Conservation (phyloP, 2,888 invertebrate genomes). For the Drosophila multiciliata region DNA sequence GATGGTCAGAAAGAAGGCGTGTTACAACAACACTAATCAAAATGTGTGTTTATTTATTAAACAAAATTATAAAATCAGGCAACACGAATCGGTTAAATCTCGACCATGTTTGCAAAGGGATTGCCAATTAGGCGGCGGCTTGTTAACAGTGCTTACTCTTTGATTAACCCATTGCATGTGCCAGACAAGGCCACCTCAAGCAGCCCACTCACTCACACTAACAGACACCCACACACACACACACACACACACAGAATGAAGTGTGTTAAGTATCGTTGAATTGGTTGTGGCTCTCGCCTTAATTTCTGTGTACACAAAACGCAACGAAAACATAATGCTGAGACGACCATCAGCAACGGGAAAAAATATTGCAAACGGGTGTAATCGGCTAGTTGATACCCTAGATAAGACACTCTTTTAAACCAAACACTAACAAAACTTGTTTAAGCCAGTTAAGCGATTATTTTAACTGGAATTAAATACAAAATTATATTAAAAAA, state of each 20-base stretch:
- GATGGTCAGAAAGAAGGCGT: not conserved
- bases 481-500: not conserved
- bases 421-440: not conserved
- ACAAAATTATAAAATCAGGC: slow-evolving; percentile 63
- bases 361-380: not conserved
- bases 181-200: slow-evolving; percentile 38
- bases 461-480: not conserved
- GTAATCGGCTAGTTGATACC: slow-evolving; percentile 5
- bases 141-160: slow-evolving; percentile 69
- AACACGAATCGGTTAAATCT: slow-evolving; percentile 26
- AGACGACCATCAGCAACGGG: slow-evolving; percentile 4
- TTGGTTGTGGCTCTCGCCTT: slow-evolving; percentile 35
- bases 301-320: slow-evolving; percentile 68
- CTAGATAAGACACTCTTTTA: not conserved
- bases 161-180: slow-evolving; percentile 60
- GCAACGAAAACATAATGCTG: slow-evolving; percentile 41
- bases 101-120: slow-evolving; percentile 23
- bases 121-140: slow-evolving; percentile 57
- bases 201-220: slow-evolving; percentile 10
- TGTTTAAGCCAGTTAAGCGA: too few relatives aligned
- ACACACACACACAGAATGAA: slow-evolving; percentile 8
- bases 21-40: slow-evolving; percentile 65
- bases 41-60: slow-evolving; percentile 73
- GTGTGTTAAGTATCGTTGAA: slow-evolving; percentile 35
- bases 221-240: slow-evolving; percentile 2